Conservation (phyloP, 1,140 invertebrate species). For the Hetaerina americana region DNA sequence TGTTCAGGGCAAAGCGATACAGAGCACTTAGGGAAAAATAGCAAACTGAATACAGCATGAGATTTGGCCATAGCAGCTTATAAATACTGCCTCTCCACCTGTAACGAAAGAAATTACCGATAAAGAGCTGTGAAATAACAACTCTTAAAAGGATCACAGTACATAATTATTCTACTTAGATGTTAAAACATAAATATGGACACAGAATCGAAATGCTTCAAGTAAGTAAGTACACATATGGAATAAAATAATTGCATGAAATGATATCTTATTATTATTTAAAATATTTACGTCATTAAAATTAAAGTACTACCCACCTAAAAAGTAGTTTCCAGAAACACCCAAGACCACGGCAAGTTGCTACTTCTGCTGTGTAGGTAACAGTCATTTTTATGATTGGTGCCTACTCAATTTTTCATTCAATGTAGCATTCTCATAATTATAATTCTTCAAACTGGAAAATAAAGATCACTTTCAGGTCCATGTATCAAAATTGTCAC, state of each 20-base stretch:
- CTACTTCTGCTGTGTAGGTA: conserved; percentile 30
- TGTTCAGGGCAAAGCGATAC: conserved; percentile 29
- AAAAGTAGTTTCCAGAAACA: conserved; percentile 30
- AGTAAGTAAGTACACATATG: conserved; percentile 6
- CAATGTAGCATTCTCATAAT: background rate
- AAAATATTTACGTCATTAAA: background rate
- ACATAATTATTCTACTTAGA: too few species aligned
- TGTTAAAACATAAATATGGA: too few species aligned
- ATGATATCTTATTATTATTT: background rate
- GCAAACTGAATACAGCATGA: conserved; percentile 27
- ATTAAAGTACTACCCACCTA: conserved; percentile 17
- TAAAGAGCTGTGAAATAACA: too few species aligned
- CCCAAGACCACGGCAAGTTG: conserved; percentile 26
- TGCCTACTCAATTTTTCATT: background rate
- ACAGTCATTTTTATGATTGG: conserved; percentile 25
- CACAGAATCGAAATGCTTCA: too few species aligned
- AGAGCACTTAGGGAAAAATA: conserved; percentile 28
- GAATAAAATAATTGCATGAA: background rate
- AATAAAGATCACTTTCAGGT: too few species aligned
- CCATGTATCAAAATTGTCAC: too few species aligned
- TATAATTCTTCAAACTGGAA: too few species aligned
- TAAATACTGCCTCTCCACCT: conserved; percentile 39
- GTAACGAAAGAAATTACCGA: too few species aligned
- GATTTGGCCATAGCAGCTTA: conserved; percentile 35
- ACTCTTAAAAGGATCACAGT: too few species aligned